A percentile compares a stretch with the other conserved stretches of the same genome.
Evolutionary conservation across 2,797 vertebrate species (phyloP).

Genomic region (Lithobates sylvaticus): DNA sequence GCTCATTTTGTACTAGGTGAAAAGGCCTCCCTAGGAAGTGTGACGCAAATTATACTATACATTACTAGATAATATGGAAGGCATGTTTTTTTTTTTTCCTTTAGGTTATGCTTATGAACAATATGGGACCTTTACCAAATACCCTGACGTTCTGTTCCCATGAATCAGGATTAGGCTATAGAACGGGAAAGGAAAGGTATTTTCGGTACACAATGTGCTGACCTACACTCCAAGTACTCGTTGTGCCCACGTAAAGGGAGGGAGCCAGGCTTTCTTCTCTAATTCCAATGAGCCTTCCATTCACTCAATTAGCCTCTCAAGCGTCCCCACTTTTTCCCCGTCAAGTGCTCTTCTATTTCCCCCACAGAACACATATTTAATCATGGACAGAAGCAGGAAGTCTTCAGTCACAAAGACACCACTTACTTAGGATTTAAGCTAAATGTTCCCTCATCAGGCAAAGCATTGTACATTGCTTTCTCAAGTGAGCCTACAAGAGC

Average conservation of each 20-base stretch:
- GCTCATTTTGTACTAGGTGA: not conserved
- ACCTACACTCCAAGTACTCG: conserved; percentile 41
- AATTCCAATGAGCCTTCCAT: conserved; percentile 81
- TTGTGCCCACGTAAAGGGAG: conserved; percentile 18
- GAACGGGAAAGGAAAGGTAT: conserved; percentile 41
- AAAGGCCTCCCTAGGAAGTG: not conserved
- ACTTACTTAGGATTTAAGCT: conserved; percentile 74
- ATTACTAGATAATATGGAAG: not conserved
- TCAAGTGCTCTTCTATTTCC: conserved; percentile 83
- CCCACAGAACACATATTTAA: conserved; percentile 89
- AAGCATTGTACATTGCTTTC: conserved; percentile 47
- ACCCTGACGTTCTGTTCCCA: not conserved
- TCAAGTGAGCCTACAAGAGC: conserved; percentile 43
- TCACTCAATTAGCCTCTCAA: conserved; percentile 87
- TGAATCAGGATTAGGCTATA: conserved; percentile 22
- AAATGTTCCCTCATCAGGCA: conserved; percentile 71
- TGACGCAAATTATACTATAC: not conserved
- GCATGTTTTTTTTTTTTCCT: not conserved
- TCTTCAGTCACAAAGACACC: conserved; percentile 89
- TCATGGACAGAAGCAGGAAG: conserved; percentile 90
- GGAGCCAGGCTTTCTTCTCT: conserved; percentile 77
- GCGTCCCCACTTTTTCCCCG: conserved; percentile 81
- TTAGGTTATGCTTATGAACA: not conserved
- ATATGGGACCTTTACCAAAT: not conserved
- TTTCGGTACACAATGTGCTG: conserved; percentile 37